A percentile compares a stretch with the other conserved stretches of the same genome.
These are phyloP conservation scores for Morinoia aosen DNA, from an alignment of 2,888 invertebrate species.

Conservation along the genomic window DNA sequence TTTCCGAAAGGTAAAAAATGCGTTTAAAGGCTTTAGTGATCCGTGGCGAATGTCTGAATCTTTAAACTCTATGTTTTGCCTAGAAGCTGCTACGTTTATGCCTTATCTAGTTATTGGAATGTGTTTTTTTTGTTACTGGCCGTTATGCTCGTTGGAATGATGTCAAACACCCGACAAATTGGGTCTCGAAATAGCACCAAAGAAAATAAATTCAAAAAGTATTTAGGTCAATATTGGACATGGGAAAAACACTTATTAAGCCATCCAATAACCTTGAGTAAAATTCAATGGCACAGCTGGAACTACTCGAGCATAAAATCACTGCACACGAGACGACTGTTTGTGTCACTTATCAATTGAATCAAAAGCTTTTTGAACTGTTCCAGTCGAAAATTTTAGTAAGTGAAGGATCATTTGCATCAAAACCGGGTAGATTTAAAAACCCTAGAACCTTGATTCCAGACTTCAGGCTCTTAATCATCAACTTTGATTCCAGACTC, in stretches of 20 bases:
- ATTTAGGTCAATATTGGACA: neutral
- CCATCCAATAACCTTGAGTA: neutral
- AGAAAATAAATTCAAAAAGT: neutral
- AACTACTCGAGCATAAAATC: neutral
- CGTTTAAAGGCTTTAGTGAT: neutral
- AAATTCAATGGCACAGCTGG: neutral
- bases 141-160: neutral
- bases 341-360: too few species aligned
- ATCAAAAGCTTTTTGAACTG: too few species aligned
- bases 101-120: neutral
- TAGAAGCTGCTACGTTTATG: neutral
- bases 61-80: neutral
- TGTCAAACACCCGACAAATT: neutral
- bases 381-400: too few species aligned
- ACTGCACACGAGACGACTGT: neutral
- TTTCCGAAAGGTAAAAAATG: neutral
- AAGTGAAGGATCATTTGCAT: neutral
- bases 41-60: neutral
- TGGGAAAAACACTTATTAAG: neutral
- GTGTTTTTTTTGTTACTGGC: neutral
- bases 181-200: neutral
- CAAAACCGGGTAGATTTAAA: neutral
- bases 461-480: too few species aligned
- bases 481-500: neutral
- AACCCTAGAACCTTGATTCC: neutral